Base-by-base conservation (phyloP, 2,113 vertebrate genomes). In the Hucho hucho region DNA sequence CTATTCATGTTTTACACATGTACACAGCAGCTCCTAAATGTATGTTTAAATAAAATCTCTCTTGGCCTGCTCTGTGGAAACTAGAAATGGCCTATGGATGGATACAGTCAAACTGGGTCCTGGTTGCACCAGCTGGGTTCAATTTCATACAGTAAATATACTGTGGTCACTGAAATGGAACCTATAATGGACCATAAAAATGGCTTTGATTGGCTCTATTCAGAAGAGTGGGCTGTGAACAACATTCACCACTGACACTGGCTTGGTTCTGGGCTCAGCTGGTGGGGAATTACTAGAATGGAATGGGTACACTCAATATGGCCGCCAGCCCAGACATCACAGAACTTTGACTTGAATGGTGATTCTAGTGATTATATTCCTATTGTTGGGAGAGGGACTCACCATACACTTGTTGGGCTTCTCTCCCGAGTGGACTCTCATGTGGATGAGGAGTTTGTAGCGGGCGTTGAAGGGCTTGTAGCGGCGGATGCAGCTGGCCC, bases 401-500 rank as follows among this genome's bases (percentile, higher is more conserved):
- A 99, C 98, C 98, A 99, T 99, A 67, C 98, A 99, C 87, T 98
- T 99, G 94, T 99, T 99, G 67, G 98, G 98, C 89, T 99, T 99
- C 90, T 99, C 98, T 68, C 98, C 98, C 0, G 98, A 99, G 91
- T 99, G 98, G 84, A 99, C 98, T 78, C 97, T 95, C 97, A 99
- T 99, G 89, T 99, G 98, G 90, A 99, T 99, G 86, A 99, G 95
- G 88, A 99, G 94, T 91, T 99, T 99, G 94, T 99, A 99, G 83
- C 98, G 98, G 61, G 98, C 98, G 13, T 99, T 99, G 93, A 99
- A 99, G 84, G 98, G 97, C 83, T 98, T 98, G 87, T 98, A 98
- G 28, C 97, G 96, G 32, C 98, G 96, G 80, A 97, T 95, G 24
- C 98, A 99, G 81, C 97, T 97, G 0, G 96, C 95, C 98, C 98